Conservation (phyloP, 2,113 vertebrate genomes). For the Myotis lucifugus region DNA sequence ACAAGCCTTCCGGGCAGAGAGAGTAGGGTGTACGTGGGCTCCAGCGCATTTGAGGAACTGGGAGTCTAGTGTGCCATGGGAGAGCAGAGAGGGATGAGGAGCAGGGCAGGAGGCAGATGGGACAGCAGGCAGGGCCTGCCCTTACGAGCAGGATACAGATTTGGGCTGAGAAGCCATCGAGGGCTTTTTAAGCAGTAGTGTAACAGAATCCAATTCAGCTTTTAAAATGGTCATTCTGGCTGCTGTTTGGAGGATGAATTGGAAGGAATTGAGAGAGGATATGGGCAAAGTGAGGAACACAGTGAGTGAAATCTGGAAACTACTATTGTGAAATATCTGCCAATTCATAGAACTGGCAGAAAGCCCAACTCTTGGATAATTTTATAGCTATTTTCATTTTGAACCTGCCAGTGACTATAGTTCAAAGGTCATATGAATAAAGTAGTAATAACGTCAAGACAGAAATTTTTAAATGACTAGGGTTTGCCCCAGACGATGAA, state of each 20-base stretch:
- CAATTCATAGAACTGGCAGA: not conserved
- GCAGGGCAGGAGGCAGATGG: not conserved
- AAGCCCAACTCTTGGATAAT: conserved; percentile 18
- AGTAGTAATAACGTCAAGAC: conserved; percentile 48
- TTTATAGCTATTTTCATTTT: conserved; percentile 59
- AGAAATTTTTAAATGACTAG: conserved; percentile 53
- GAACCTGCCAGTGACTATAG: conserved; percentile 38
- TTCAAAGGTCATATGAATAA: conserved; percentile 44
- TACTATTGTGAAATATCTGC: not conserved
- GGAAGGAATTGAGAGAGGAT: not conserved
- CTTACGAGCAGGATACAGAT: not conserved
- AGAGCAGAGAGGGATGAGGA: not conserved
- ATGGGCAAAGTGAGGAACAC: not conserved
- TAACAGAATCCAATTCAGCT: not conserved
- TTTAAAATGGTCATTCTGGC: not conserved
- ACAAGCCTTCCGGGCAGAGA: conserved; percentile 2
- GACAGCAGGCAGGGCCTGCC: not conserved
- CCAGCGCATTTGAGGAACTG: conserved; percentile 27
- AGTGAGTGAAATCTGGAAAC: conserved; percentile 9
- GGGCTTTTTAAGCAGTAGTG: not conserved
- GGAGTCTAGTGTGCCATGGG: not conserved
- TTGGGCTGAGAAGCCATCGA: not conserved
- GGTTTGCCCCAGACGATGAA: conserved; percentile 67
- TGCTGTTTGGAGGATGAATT: not conserved
- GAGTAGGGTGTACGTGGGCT: not conserved